Evolutionary conservation across 2,797 vertebrate genomes (phyloP).

Genomic region (Sphenopsis melanotis): DNA sequence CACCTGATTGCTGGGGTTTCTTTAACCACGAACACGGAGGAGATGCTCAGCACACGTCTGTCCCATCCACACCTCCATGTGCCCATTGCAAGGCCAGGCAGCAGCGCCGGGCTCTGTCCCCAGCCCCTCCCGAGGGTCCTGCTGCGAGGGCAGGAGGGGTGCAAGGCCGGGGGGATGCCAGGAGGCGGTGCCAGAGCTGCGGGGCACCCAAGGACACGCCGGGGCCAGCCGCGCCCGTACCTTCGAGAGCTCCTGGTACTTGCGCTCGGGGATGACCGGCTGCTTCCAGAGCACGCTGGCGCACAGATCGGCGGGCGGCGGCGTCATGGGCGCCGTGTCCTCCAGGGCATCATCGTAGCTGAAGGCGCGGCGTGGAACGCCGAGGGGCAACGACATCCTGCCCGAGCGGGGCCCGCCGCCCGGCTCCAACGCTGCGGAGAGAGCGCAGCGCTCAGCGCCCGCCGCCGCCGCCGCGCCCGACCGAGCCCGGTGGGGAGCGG

Average conservation of each 20-base stretch:
- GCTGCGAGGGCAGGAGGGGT: not conserved
- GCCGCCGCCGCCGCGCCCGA: not conserved
- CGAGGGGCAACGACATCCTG: constrained; percentile 85
- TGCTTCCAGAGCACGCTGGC: constrained; percentile 86
- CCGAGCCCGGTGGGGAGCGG: no score
- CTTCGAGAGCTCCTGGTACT: constrained; percentile 86
- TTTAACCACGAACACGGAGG: not conserved
- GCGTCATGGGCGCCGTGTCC: constrained; percentile 83
- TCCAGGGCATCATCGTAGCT: constrained; percentile 92
- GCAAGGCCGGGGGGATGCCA: not conserved
- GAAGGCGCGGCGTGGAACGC: constrained; percentile 84
- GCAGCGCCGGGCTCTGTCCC: not conserved
- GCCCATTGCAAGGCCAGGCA: not conserved
- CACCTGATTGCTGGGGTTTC: no score
- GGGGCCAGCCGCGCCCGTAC: constrained; percentile 53
- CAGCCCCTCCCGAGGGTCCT: not conserved
- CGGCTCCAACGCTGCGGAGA: constrained; percentile 77
- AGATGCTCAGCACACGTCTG: fast-evolving
- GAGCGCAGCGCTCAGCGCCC: constrained; percentile 34
- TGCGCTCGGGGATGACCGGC: constrained; percentile 89
- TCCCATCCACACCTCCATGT: fast-evolving
- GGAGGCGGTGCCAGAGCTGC: not conserved
- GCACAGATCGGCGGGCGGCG: constrained; percentile 85
- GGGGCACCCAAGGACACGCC: not conserved
- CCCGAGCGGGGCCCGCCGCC: constrained; percentile 74